Percentiles rank a stretch among this genome's conserved stretches.
These are phyloP conservation scores for Chaetops frenatus DNA, from an alignment of 2,113 vertebrate genomes.

Conservation along the genomic window DNA sequence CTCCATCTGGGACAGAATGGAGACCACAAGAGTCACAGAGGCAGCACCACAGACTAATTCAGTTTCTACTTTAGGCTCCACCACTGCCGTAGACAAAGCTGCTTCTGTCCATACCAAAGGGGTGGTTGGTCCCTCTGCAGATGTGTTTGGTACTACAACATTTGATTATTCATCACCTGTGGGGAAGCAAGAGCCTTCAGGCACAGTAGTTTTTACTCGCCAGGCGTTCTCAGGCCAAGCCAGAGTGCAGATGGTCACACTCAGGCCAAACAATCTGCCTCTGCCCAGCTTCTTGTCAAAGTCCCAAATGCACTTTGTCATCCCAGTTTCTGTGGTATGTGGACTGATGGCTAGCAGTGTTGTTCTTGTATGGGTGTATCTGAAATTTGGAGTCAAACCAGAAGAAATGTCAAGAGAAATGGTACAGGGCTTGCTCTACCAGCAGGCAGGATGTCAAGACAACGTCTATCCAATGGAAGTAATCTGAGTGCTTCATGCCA, in stretches of 20 bases:
- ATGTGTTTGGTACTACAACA: neutral
- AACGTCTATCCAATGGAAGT: neutral
- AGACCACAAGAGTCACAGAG: neutral
- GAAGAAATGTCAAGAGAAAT: neutral
- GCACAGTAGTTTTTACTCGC: accelerated
- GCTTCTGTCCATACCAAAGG: neutral
- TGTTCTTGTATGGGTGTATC: neutral
- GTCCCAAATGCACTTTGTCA: neutral
- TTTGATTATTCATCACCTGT: neutral
- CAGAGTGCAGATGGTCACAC: neutral
- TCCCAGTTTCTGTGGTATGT: neutral
- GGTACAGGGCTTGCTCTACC: conserved; percentile 29
- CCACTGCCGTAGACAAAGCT: neutral
- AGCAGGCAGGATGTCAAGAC: neutral
- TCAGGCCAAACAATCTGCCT: neutral
- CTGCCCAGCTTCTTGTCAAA: neutral
- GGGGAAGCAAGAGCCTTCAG: neutral
- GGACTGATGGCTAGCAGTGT: neutral
- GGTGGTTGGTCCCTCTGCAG: neutral
- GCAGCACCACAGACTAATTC: neutral
- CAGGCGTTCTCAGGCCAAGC: neutral
- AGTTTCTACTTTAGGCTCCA: neutral
- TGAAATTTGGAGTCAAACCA: neutral
- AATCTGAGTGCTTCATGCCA: neutral
- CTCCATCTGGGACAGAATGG: neutral